Evolutionary conservation across 2,797 vertebrate species (phyloP).

Genomic region (Pipistrellus kuhlii): DNA sequence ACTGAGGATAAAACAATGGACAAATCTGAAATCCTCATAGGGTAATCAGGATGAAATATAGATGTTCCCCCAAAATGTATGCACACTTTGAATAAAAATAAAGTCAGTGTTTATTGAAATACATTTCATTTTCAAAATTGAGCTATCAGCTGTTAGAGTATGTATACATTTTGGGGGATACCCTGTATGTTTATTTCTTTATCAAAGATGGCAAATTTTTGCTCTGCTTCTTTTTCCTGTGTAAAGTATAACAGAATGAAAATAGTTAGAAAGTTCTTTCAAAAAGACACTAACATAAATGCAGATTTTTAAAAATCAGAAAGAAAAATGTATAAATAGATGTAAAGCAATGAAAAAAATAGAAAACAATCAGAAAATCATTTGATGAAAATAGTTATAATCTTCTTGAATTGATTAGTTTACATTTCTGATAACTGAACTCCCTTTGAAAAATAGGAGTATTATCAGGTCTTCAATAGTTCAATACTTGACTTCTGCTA

Average conservation of each 20-base stretch:
- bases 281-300: conserved; percentile 5
- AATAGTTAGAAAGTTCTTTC: neutral
- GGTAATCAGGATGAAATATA: neutral
- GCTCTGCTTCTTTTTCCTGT: neutral
- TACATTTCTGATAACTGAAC: neutral
- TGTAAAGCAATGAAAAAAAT: neutral
- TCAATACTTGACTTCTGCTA: neutral
- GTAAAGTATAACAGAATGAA: neutral
- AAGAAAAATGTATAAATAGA: neutral
- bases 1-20: neutral
- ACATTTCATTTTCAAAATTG: no score
- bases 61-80: no score
- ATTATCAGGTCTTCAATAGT: neutral
- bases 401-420: neutral
- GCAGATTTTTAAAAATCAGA: neutral
- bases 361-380: neutral
- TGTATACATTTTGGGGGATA: no score
- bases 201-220: neutral
- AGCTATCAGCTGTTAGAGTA: no score
- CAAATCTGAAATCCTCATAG: neutral
- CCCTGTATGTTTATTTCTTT: neutral
- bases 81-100: no score
- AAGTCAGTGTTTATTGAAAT: no score
- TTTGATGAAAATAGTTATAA: neutral
- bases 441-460: neutral